Percentiles rank a stretch among this genome's conserved stretches.
Evolutionary conservation across 2,888 invertebrate species (phyloP).

Genomic region (Sinopyrophorus schimmeli): DNA sequence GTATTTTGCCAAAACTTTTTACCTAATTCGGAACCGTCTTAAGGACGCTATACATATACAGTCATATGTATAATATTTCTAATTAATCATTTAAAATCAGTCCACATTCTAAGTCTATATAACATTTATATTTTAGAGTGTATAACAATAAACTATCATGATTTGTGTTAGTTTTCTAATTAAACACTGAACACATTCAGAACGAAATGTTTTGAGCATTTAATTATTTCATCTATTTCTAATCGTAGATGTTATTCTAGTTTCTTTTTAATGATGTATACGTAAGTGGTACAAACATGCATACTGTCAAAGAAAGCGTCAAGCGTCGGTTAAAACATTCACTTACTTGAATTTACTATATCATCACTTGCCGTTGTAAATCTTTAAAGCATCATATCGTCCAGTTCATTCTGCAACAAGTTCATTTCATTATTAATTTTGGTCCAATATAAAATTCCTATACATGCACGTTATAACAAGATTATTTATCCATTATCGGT

Average conservation of each 20-base stretch:
- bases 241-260: constrained; percentile 22
- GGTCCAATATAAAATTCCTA: too few relatives aligned
- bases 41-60: constrained; percentile 17
- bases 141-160: constrained; percentile 27
- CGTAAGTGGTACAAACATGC: constrained; percentile 27
- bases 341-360: constrained; percentile 20
- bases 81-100: constrained; percentile 37
- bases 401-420: constrained; percentile 41
- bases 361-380: constrained; percentile 12
- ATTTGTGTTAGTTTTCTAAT: constrained; percentile 15
- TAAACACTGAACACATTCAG: constrained; percentile 18
- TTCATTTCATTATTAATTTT: background rate
- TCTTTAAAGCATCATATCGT: constrained; percentile 40
- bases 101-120: constrained; percentile 41
- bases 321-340: constrained; percentile 22
- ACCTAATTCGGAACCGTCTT: constrained; percentile 17
- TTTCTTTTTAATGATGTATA: constrained; percentile 21
- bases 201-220: constrained; percentile 17
- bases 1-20: constrained; percentile 7
- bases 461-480: too few relatives aligned
- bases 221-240: constrained; percentile 26
- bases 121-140: constrained; percentile 34
- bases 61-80: too few relatives aligned
- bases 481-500: too few relatives aligned
- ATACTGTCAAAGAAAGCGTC: constrained; percentile 28